phyloP scores from a whole-genome alignment of 2,113 vertebrate species.

The Ammodytes marinus region DNA sequence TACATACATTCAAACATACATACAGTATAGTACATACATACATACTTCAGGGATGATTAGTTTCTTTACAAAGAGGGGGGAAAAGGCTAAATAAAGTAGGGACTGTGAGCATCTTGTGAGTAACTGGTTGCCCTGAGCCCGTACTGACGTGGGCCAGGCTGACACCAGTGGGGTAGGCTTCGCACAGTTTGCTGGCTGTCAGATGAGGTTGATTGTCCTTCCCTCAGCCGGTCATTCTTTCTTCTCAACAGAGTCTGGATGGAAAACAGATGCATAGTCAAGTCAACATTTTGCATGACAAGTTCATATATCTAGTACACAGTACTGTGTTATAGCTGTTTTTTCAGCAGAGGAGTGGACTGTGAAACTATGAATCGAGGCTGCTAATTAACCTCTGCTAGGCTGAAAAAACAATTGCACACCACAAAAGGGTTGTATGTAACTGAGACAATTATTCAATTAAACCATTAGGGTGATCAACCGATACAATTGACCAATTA shows the following conservation, averaged over 20 bases:
- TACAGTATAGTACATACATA: slow-evolving; percentile 53
- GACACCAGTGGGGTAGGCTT: slow-evolving; percentile 76
- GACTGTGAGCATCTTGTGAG: slow-evolving; percentile 68
- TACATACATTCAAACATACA: slow-evolving; percentile 63
- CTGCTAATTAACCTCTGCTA: background rate
- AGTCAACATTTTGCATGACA: background rate
- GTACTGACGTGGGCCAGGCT: slow-evolving; percentile 57
- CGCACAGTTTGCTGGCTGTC: slow-evolving; percentile 86
- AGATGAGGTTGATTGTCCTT: slow-evolving; percentile 83
- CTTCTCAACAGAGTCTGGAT: slow-evolving; percentile 71
- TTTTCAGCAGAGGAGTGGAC: background rate
- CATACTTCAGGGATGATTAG: slow-evolving; percentile 64
- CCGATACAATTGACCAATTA: background rate
- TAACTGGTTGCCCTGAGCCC: slow-evolving; percentile 69
- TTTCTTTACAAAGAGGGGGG: slow-evolving; percentile 58
- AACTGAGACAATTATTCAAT: background rate
- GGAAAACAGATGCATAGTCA: slow-evolving; percentile 23
- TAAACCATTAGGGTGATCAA: background rate
- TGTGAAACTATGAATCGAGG: background rate
- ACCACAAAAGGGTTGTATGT: background rate
- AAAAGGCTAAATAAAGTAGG: slow-evolving; percentile 62
- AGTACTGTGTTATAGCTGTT: background rate
- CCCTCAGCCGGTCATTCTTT: slow-evolving; percentile 80
- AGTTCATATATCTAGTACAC: background rate
- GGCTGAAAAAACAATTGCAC: slow-evolving; percentile 9